Conservation (phyloP, 1,140 invertebrate genomes). For the Drosophila lacertosa region DNA sequence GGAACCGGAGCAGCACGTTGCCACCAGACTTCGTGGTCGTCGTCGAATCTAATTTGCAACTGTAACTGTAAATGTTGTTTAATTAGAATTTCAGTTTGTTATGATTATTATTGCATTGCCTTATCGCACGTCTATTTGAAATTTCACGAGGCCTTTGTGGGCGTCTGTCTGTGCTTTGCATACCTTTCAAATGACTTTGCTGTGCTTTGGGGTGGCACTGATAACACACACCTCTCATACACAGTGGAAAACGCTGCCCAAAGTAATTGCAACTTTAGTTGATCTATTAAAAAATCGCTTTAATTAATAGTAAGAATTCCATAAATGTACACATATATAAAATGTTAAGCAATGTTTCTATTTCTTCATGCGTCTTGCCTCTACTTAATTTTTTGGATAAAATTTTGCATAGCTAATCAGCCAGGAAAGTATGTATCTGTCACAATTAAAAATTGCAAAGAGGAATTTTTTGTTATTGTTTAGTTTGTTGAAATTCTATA, state of each 20-base stretch:
- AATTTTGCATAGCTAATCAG: no score
- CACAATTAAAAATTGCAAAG: no score
- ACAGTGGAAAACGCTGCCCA: background rate
- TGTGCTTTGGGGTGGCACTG: conserved; percentile 36
- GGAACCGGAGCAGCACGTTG: conserved; percentile 55
- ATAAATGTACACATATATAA: no score
- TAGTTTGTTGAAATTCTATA: background rate
- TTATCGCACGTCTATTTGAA: conserved; percentile 58
- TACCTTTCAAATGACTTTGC: conserved; percentile 78
- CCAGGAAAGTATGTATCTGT: no score
- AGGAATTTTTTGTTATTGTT: background rate
- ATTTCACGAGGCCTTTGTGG: conserved; percentile 27
- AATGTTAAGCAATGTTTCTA: no score
- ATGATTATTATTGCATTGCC: conserved; percentile 8
- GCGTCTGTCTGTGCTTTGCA: conserved; percentile 12
- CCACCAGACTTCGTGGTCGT: no score
- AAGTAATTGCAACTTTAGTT: no score
- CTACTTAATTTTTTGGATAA: no score
- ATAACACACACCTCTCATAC: conserved; percentile 41
- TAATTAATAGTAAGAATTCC: no score
- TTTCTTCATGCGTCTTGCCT: no score
- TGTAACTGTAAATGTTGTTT: conserved; percentile 44
- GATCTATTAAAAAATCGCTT: no score
- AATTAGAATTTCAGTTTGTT: conserved; percentile 50
- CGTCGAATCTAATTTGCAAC: conserved; percentile 32